Conservation (phyloP, 2,113 vertebrate genomes). For the Percopsis transmontana region DNA sequence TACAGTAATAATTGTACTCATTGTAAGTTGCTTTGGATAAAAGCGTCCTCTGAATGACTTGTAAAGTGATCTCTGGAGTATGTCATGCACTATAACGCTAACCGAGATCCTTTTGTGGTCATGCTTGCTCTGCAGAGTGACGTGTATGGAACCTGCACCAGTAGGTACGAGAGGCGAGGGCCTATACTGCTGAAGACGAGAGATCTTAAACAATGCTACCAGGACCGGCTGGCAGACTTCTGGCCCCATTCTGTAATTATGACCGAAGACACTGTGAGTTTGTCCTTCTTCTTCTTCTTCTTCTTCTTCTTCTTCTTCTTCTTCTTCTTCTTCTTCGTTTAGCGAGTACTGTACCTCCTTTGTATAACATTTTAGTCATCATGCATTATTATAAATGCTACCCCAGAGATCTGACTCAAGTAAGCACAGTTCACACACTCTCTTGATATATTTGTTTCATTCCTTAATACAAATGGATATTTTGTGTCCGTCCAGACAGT, state of each 20-base stretch:
- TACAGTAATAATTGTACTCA: too few relatives aligned
- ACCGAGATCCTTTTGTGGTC: background rate
- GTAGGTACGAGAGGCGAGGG: constrained; percentile 78
- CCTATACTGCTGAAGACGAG: constrained; percentile 75
- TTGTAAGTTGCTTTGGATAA: too few relatives aligned
- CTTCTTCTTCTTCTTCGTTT: too few relatives aligned
- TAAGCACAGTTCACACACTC: background rate
- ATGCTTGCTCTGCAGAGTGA: constrained; percentile 74
- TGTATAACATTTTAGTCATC: too few relatives aligned
- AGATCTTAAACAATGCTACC: constrained; percentile 79
- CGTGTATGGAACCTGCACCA: constrained; percentile 81
- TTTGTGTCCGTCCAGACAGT: constrained; percentile 51
- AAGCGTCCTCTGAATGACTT: too few relatives aligned
- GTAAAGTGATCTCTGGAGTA: too few relatives aligned
- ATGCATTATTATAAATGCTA: background rate
- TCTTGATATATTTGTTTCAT: constrained; percentile 4
- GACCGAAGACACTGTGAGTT: constrained; percentile 72
- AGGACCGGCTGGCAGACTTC: constrained; percentile 66
- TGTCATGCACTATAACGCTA: background rate
- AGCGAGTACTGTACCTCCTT: too few relatives aligned
- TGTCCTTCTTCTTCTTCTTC: background rate
- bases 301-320: too few relatives aligned
- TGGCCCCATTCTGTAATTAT: constrained; percentile 76
- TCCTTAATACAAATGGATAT: constrained; percentile 9
- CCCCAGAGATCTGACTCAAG: background rate